phyloP scores from a whole-genome alignment of 2,888 invertebrate species.

The Meteorus cinctellus region DNA sequence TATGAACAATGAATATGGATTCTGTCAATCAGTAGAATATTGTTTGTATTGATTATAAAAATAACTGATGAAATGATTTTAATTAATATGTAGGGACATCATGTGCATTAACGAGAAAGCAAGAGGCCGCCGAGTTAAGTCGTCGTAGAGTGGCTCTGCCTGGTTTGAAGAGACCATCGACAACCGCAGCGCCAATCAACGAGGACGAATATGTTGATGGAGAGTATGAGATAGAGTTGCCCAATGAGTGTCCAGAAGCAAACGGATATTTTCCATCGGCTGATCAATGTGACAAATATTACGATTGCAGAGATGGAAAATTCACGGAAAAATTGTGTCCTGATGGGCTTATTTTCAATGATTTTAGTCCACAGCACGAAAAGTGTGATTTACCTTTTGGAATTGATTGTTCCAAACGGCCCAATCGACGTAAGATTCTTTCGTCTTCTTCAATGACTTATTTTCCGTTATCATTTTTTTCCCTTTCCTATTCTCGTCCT shows the following conservation, averaged over 20 bases:
- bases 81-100: constrained; percentile 57
- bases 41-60: not conserved
- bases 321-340: constrained; percentile 87
- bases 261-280: constrained; percentile 90
- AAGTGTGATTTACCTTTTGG: constrained; percentile 92
- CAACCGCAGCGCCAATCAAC: constrained; percentile 40
- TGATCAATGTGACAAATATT: constrained; percentile 91
- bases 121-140: constrained; percentile 67
- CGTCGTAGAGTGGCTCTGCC: constrained; percentile 62
- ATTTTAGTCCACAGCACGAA: constrained; percentile 86
- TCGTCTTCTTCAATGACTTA: not conserved
- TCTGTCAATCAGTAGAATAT: too few species aligned
- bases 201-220: constrained; percentile 61
- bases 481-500: too few species aligned
- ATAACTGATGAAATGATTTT: constrained; percentile 27
- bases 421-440: constrained; percentile 84
- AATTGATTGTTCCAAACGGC: constrained; percentile 86
- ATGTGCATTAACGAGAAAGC: constrained; percentile 66
- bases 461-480: constrained; percentile 8
- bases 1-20: too few species aligned
- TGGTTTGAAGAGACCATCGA: constrained; percentile 55
- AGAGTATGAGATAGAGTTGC: constrained; percentile 75
- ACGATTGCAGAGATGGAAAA: constrained; percentile 84
- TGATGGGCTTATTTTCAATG: constrained; percentile 93
- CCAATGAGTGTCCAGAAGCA: constrained; percentile 85